Evolutionary conservation across 2,888 invertebrate species (phyloP), one percentile per base, ranked within the genome.

Genomic region (Lamproptera curius): DNA sequence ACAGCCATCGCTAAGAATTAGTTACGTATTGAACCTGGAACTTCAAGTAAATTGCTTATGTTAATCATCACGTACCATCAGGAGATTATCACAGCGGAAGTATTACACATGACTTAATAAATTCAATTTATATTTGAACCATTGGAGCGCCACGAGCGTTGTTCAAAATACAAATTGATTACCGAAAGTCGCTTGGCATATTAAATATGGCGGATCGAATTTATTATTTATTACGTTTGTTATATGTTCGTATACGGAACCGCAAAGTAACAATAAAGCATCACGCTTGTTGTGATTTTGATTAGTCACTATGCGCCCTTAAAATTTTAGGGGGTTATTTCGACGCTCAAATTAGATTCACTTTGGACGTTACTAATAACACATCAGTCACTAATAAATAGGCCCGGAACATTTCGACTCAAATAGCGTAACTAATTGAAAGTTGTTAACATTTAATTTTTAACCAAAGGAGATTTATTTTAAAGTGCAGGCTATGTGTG

Each of bases 341-440:
- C 61, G 74, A 76, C 76, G 76, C 81, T 76, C 76, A 76, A 80
- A 81, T 82, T 76, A 73, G 69, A 62, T 65, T 71, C 67, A 65
- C 63, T 67, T 65, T 69, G 63, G 57, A 53, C 52, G 59, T 63
- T 58, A 52, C 47, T 55, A 55, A 57, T 53, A 62, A 56, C 56
- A 34, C 43, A 35, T 42, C 38, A 42, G 33, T 45, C 38, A 53
- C 56, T 63, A 60, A 44, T 43, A 50, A 20, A 15, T 39, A 13
- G 39, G 11, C 23, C 33, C 20, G 13, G 39, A 26, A 28, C 40
- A 42, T 28, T 40, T 37, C 35, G 26, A 40, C 38, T 31, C 39
- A 42, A n/a, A 1, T 3, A 31, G 6, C 11, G 11, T 9, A 31
- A 28, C 9, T n/a, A n/a, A n/a, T n/a, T n/a, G n/a, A n/a, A n/a